Conservation (phyloP, 2,797 vertebrate genomes). For the Diceros bicornis region DNA sequence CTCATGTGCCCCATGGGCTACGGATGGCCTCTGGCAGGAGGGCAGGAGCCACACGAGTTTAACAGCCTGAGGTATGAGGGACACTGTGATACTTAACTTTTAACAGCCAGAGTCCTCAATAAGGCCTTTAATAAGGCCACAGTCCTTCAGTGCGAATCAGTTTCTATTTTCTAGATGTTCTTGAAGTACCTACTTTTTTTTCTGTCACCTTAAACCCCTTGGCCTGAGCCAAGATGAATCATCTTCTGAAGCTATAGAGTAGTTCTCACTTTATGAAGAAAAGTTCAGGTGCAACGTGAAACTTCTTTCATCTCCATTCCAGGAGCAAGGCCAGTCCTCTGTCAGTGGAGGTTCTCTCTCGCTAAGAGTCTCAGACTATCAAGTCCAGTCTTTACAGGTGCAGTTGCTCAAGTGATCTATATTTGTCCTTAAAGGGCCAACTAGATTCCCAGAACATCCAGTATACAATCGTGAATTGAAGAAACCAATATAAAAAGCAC, state of each 20-base stretch:
- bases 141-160: neutral
- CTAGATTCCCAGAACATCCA: neutral
- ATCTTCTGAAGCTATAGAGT: neutral
- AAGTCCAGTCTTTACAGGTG: neutral
- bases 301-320: slow-evolving; percentile 4
- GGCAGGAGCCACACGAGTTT: neutral
- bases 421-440: slow-evolving; percentile 10
- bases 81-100: neutral
- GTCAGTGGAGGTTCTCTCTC: neutral
- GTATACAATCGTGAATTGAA: neutral
- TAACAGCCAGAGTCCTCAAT: neutral
- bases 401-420: neutral
- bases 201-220: slow-evolving; percentile 27
- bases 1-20: accelerated
- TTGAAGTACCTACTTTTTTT: neutral
- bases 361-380: neutral
- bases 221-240: slow-evolving; percentile 43
- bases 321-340: neutral
- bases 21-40: neutral
- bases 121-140: neutral
- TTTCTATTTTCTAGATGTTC: slow-evolving; percentile 52
- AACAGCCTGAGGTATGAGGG: neutral
- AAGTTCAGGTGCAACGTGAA: neutral
- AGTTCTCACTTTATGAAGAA: slow-evolving; percentile 6
- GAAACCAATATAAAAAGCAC: neutral